Conservation (phyloP, 2,797 vertebrate species). For the Intellagama lesueurii region DNA sequence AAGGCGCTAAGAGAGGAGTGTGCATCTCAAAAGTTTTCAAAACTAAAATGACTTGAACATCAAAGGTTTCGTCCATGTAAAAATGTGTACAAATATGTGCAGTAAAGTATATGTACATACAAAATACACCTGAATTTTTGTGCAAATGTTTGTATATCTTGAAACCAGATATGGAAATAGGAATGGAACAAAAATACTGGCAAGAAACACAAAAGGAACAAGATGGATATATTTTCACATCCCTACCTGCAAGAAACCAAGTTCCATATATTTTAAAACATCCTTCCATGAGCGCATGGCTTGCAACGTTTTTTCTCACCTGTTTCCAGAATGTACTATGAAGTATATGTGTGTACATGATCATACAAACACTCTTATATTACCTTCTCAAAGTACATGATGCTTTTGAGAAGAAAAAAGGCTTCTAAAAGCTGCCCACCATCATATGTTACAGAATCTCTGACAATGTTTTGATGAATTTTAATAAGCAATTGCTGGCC, state of each 20-base stretch:
- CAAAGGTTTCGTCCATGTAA: background rate
- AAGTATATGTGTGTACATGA: too few species aligned
- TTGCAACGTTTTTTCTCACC: background rate
- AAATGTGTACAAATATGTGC: background rate
- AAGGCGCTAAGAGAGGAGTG: background rate
- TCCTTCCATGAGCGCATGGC: background rate
- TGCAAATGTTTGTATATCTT: background rate
- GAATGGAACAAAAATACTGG: background rate
- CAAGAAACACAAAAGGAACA: background rate
- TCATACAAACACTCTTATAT: background rate
- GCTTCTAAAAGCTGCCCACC: background rate
- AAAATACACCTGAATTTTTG: too few species aligned
- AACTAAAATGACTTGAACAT: background rate
- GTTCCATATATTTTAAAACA: background rate
- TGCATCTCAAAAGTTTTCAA: background rate
- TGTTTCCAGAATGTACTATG: background rate
- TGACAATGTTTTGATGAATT: background rate
- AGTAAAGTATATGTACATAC: background rate
- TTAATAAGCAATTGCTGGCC: background rate
- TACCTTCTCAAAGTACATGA: background rate
- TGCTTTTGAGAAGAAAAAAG: background rate
- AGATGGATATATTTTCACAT: background rate
- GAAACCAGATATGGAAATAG: background rate
- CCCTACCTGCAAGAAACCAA: too few species aligned
- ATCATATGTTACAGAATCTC: background rate